Evolutionary conservation across 2,888 invertebrate species (phyloP).

Genomic region (Euspilapteryx auroguttella): DNA sequence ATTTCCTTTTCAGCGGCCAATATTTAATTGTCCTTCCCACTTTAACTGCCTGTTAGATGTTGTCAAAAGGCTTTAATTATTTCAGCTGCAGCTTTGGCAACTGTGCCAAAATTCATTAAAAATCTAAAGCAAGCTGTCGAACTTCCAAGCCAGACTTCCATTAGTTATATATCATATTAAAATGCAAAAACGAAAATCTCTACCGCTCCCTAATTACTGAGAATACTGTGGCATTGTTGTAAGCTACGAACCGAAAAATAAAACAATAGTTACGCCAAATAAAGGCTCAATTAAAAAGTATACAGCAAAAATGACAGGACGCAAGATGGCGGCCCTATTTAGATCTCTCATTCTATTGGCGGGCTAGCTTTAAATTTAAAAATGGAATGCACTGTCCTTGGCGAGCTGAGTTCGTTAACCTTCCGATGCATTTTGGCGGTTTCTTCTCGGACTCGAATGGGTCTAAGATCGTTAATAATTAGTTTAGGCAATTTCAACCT

Average conservation of each 20-base stretch:
- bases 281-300: conserved; percentile 9
- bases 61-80: no score
- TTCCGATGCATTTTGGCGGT: conserved; percentile 59
- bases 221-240: conserved; percentile 39
- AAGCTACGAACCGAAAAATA: no score
- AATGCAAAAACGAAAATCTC: conserved; percentile 19
- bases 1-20: no score
- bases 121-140: conserved; percentile 2
- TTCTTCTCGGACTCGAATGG: conserved; percentile 25
- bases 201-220: conserved; percentile 48
- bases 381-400: conserved; percentile 62
- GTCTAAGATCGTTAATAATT: no score
- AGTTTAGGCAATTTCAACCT: no score
- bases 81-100: no score
- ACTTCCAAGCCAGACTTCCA: not conserved
- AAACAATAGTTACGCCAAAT: conserved; percentile 14
- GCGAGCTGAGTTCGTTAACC: conserved; percentile 49
- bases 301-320: conserved; percentile 37
- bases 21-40: no score
- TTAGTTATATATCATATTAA: conserved; percentile 4
- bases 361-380: conserved; percentile 56
- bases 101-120: no score
- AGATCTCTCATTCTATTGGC: conserved; percentile 56
- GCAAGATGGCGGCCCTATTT: conserved; percentile 57
- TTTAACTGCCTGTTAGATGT: no score